Evolutionary conservation across 2,113 vertebrate species (phyloP).

Genomic region (Pipra filicauda): DNA sequence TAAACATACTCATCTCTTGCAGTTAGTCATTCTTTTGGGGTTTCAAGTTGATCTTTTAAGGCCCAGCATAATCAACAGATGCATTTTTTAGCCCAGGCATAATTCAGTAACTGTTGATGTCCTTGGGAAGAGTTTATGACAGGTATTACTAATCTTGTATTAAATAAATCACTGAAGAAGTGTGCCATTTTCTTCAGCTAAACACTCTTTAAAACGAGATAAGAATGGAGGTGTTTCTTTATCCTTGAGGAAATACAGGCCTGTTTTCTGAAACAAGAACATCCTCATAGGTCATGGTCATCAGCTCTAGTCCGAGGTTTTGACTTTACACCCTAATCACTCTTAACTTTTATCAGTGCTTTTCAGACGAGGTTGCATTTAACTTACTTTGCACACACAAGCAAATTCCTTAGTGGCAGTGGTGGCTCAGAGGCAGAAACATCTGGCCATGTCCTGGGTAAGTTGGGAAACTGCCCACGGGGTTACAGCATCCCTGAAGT

Average conservation of each 20-base stretch:
- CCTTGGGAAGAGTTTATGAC: background rate
- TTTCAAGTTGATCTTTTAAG: background rate
- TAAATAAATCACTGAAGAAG: background rate
- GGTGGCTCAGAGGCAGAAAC: background rate
- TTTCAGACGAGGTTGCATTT: background rate
- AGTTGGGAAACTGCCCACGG: background rate
- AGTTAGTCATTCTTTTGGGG: background rate
- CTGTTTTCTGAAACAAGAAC: background rate
- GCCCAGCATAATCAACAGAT: background rate
- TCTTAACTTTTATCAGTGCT: background rate
- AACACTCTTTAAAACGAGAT: background rate
- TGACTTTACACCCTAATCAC: background rate
- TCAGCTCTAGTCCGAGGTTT: background rate
- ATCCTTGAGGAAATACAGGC: background rate
- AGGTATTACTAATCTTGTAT: background rate
- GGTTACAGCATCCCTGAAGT: background rate
- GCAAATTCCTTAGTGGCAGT: slow-evolving; percentile 10
- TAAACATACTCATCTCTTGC: background rate
- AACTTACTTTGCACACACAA: background rate
- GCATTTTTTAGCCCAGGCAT: background rate
- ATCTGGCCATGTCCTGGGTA: background rate
- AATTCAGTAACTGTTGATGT: background rate
- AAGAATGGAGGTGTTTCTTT: background rate
- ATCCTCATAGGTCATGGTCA: rapidly evolving
- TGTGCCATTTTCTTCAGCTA: background rate